phyloP scores from a whole-genome alignment of 1,140 invertebrate genomes.

The Drosophila pectinifera region DNA sequence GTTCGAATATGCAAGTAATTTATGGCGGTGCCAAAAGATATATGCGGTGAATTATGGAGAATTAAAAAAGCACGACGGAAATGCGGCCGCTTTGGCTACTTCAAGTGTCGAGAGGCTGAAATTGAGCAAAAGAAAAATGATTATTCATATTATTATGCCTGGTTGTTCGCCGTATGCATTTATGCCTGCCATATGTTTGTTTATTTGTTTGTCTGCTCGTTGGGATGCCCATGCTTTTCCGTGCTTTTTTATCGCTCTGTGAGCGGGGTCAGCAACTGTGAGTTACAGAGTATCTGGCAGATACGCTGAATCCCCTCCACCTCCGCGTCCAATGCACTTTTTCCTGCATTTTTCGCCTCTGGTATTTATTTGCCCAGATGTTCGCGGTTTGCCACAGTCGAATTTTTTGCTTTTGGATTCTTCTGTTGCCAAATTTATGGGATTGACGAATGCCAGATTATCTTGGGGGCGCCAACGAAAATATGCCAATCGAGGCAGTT shows the following conservation, averaged over 20 bases:
- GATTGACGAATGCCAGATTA: constrained; percentile 75
- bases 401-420: constrained; percentile 9
- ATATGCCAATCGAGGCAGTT: constrained; percentile 54
- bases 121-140: constrained; percentile 25
- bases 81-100: constrained; percentile 50
- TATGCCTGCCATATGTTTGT: constrained; percentile 75
- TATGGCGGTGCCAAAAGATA: constrained; percentile 24
- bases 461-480: constrained; percentile 74
- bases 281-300: constrained; percentile 41
- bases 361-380: constrained; percentile 53
- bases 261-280: constrained; percentile 63
- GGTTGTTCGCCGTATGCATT: constrained; percentile 36
- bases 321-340: constrained; percentile 31
- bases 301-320: constrained; percentile 12
- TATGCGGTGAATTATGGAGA: constrained; percentile 37
- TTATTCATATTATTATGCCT: constrained; percentile 53
- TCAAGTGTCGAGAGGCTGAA: constrained; percentile 59
- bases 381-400: constrained; percentile 13
- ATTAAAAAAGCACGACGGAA: constrained; percentile 60
- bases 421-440: constrained; percentile 45
- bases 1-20: constrained; percentile 56
- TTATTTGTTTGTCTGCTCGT: constrained; percentile 51
- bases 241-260: constrained; percentile 13
- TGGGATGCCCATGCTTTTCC: constrained; percentile 27
- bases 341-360: constrained; percentile 36